Base-by-base conservation (phyloP, 64 coral and sea anemone genomes). In the Dendronephthya gigantea region DNA sequence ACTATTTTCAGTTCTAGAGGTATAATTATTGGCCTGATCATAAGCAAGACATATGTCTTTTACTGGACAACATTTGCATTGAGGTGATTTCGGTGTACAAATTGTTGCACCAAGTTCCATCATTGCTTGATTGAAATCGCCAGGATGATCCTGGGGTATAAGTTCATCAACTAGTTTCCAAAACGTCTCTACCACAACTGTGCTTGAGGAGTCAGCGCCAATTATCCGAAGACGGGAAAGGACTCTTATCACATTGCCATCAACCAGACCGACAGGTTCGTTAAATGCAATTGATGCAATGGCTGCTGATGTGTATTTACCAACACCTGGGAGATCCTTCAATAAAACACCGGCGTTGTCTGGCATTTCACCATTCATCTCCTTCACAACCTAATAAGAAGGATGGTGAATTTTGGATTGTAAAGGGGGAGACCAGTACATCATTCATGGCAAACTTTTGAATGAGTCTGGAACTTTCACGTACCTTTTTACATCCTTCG, bases 211-310 rank as follows among this genome's bases (percentile, higher is more conserved):
- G 43, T 93, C 85, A 81, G 89, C 89, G 48, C 95, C 95, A 89
- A 98, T 93, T 8, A 55, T 68, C 13, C 87, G 84, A 15, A 98
- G 92, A 29, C 95, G 84, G 35, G 95, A 98, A 0, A 98, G 85
- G 33, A 93, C 95, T 76, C 95, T 89, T n/a, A 98, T 65, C 14
- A 98, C 95, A 88, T 98, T 98, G 14, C 95, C 95, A 90, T 98
- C 95, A 38, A 98, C 95, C 35, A 98, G 87, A 37, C 95, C 95
- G 11, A 89, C 93, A 6, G 81, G 82, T 59, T 98, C 89, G 83
- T 81, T 87, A 83, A 91, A 98, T 12, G 95, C 89, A 88, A 98
- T 98, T 17, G 95, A 98, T 56, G 95, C 95, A 40, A 98, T 93
- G 28, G 95, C 95, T 35, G 89, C 90, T 40, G 95, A 90, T 65